Evolutionary conservation across 2,797 vertebrate species (phyloP).

Genomic region (Sebastes iracundus): DNA sequence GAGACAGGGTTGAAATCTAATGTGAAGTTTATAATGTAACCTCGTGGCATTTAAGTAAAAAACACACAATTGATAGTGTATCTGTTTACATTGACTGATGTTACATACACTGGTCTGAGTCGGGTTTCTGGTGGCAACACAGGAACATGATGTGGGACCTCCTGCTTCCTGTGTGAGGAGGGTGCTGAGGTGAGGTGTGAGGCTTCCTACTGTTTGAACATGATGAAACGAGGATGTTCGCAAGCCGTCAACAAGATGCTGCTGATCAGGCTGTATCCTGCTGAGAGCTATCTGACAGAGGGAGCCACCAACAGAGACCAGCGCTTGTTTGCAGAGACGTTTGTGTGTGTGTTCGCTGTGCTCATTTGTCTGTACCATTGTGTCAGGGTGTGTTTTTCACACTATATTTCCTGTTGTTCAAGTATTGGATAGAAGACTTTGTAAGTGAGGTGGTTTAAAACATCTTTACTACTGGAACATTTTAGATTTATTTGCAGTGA

Average conservation of each 20-base stretch:
- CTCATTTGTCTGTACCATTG: background rate
- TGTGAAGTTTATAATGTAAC: background rate
- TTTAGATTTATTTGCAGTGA: slow-evolving; percentile 57
- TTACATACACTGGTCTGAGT: background rate
- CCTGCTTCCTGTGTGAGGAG: slow-evolving; percentile 4
- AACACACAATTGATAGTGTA: background rate
- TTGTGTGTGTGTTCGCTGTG: background rate
- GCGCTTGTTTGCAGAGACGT: slow-evolving; percentile 18
- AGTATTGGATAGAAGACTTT: background rate
- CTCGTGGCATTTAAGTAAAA: background rate
- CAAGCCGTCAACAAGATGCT: slow-evolving; percentile 43
- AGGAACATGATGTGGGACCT: slow-evolving; percentile 4
- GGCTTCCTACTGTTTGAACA: slow-evolving; percentile 44
- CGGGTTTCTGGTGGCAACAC: background rate
- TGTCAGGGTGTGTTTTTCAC: background rate
- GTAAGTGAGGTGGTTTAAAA: background rate
- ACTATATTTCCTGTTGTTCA: background rate
- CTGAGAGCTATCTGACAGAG: slow-evolving; percentile 54
- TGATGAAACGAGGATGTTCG: slow-evolving; percentile 56
- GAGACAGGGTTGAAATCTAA: background rate
- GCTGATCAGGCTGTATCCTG: slow-evolving; percentile 52
- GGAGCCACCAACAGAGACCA: slow-evolving; percentile 38
- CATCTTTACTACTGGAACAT: background rate
- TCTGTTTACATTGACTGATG: background rate
- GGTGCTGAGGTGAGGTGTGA: slow-evolving; percentile 24